Percentiles rank a stretch among this genome's conserved stretches.
Evolutionary conservation across 1,140 invertebrate species (phyloP).

Genomic region (Megalopta genalis): DNA sequence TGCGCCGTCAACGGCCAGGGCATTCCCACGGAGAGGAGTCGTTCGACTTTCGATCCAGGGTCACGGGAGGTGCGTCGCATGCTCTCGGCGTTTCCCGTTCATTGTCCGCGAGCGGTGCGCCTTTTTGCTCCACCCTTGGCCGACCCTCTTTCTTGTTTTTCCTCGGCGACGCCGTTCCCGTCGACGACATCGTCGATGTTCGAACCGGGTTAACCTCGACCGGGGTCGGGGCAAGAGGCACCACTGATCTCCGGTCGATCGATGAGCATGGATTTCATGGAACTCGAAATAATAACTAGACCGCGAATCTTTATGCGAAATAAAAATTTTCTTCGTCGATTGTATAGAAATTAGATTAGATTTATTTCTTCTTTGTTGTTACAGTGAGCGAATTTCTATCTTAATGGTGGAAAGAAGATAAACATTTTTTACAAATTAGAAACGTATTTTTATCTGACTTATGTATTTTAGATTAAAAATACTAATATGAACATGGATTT

Average conservation of each 20-base stretch:
- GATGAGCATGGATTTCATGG: constrained; percentile 18
- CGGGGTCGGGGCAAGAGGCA: neutral
- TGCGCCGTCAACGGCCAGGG: neutral
- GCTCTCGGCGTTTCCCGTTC: constrained; percentile 4
- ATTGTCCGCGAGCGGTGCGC: neutral
- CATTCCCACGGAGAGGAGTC: constrained; percentile 3
- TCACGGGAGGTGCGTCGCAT: neutral
- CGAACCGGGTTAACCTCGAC: constrained; percentile 33
- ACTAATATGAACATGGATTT: constrained; percentile 19
- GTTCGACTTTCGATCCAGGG: constrained; percentile 19
- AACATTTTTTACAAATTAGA: no score
- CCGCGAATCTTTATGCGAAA: neutral
- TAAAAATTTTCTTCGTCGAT: no score
- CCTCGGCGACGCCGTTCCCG: neutral
- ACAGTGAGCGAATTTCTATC: no score
- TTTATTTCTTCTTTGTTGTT: no score
- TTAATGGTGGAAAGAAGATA: no score
- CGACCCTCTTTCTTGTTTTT: neutral
- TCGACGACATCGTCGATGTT: neutral
- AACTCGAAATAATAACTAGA: constrained; percentile 31
- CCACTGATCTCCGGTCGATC: constrained; percentile 32
- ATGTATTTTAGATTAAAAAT: no score
- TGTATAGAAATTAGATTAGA: no score
- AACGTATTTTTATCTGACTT: no score
- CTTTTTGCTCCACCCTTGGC: neutral